These are phyloP conservation scores for Danio jaintianensis DNA, from an alignment of 2,797 vertebrate species.

Conservation along the genomic window DNA sequence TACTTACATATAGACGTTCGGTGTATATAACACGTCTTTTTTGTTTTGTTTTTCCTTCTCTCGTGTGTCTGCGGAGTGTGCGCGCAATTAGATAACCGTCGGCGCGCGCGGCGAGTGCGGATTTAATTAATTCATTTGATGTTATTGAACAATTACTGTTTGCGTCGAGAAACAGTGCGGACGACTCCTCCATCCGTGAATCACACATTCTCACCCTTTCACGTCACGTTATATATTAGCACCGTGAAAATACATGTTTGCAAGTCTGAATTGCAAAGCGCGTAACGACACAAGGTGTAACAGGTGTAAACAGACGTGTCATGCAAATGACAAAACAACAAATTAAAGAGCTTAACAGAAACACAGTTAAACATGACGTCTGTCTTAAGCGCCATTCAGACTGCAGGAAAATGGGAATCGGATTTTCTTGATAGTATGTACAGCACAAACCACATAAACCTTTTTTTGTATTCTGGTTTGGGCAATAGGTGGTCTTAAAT, in stretches of 20 bases:
- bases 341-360: neutral
- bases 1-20: neutral
- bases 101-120: neutral
- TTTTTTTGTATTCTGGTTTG: too few species aligned
- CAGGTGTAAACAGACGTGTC: constrained; percentile 25
- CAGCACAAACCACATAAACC: too few species aligned
- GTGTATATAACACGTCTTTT: neutral
- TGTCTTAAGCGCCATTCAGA: too few species aligned
- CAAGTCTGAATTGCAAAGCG: constrained; percentile 52
- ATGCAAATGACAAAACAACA: neutral
- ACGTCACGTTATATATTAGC: neutral
- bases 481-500: too few species aligned
- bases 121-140: constrained; percentile 36
- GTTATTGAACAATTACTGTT: constrained; percentile 22
- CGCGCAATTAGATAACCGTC: neutral
- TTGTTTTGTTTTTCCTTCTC: neutral
- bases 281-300: constrained; percentile 35
- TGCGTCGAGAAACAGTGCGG: neutral
- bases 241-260: constrained; percentile 30
- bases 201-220: neutral
- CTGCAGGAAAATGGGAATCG: too few species aligned
- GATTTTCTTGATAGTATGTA: too few species aligned
- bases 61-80: neutral
- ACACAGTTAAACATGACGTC: neutral
- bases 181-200: neutral